phyloP scores from a whole-genome alignment of 2,888 invertebrate genomes.

The Crocallis elinguaria region DNA sequence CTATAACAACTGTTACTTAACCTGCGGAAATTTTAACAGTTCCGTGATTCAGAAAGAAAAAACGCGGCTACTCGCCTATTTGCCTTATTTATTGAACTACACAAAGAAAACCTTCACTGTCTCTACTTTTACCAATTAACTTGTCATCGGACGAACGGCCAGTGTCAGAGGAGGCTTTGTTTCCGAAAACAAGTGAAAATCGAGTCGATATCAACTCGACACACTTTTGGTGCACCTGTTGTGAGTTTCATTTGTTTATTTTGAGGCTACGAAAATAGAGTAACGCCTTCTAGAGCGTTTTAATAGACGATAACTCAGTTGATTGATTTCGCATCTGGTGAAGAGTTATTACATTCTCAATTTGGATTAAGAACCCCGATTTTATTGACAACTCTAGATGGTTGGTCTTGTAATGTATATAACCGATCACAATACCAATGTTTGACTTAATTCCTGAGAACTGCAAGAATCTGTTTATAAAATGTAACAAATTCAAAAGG shows the following conservation, averaged over 20 bases:
- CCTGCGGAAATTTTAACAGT: slow-evolving; percentile 8
- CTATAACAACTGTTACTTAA: slow-evolving; percentile 29
- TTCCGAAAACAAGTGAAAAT: slow-evolving; percentile 76
- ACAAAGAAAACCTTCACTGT: slow-evolving; percentile 75
- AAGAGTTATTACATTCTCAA: slow-evolving; percentile 18
- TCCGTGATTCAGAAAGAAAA: slow-evolving; percentile 58
- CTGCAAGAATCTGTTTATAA: too few species aligned
- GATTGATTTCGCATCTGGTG: neutral
- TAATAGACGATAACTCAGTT: slow-evolving; percentile 3
- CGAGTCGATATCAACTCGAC: slow-evolving; percentile 56
- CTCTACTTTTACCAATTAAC: slow-evolving; percentile 82
- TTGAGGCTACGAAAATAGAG: slow-evolving; percentile 18
- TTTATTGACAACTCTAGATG: neutral
- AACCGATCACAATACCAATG: neutral
- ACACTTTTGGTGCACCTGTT: slow-evolving; percentile 60
- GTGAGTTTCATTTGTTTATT: slow-evolving; percentile 40
- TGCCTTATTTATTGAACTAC: slow-evolving; percentile 65
- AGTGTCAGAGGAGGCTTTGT: slow-evolving; percentile 68
- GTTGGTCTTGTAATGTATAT: neutral
- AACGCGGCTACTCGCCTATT: slow-evolving; percentile 65
- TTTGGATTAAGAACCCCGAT: neutral
- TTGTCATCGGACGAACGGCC: slow-evolving; percentile 58
- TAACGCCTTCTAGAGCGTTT: neutral
- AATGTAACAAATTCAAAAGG: too few species aligned
- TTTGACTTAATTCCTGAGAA: neutral